Evolutionary conservation across 2,113 vertebrate species (phyloP), one percentile per base, ranked within the genome.

Genomic region (Pelodiscus sinensis): DNA sequence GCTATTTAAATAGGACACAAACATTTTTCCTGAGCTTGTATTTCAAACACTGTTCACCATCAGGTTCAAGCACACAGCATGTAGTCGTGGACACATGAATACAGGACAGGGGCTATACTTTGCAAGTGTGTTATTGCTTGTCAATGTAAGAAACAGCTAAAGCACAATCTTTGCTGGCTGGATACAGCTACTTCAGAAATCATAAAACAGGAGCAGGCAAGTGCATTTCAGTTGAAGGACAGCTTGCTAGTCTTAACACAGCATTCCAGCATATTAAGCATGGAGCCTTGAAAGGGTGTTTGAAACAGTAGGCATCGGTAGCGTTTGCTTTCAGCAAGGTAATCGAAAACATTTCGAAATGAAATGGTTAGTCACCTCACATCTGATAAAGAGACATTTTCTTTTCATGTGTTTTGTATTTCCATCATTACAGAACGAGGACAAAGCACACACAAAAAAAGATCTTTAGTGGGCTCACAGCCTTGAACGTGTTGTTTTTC

Each of bases 401-500:
- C 89, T 97, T 96, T 97, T 96, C 87, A 21, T 91, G 92, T 94
- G 92, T 96, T 97, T 90, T 96, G 44, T 83, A 85, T 78, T 97
- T 94, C 96, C 94, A 98, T 94, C 77, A 4, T 25, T 56, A 96
- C 94, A 87, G 95, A 97, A 92, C 95, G 3, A 75, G 85, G 92
- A 94, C 80, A 83, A 82, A 85, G 82, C 88, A 94, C 95, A 94
- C 95, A 94, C 81, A 95, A 94, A 96, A 44, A 97, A 94, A 97
- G 90, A 79, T 8, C 92, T 95, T 92, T 96, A 98, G 98, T 98
- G 97, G 98, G 98, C 98, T 97, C 92, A 90, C 86, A 96, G 94
- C 95, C 95, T 96, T 93, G 89, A 97, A 96, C 84, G 92, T 94
- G 97, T 97, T 98, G 98, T 98, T 98, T 98, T 98, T 97, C 97